These are phyloP conservation scores for Nothocercus julius DNA, from an alignment of 2,113 vertebrate genomes.

Conservation along the genomic window DNA sequence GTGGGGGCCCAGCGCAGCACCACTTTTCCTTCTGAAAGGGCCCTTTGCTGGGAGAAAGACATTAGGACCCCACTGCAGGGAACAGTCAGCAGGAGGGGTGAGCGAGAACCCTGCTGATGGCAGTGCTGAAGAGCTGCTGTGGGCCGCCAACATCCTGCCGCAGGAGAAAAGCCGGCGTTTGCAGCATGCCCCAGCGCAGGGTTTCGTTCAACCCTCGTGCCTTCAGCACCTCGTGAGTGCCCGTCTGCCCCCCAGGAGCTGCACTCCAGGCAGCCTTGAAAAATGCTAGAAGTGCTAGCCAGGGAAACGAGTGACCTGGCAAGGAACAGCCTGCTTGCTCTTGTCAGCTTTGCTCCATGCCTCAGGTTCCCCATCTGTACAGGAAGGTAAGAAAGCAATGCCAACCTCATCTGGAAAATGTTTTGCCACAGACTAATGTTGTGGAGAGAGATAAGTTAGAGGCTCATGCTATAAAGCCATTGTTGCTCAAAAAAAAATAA, in stretches of 20 bases:
- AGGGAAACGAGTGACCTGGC: neutral
- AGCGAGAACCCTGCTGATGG: slow-evolving; percentile 79
- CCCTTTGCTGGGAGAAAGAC: neutral
- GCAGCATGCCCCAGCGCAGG: neutral
- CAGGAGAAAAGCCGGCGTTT: neutral
- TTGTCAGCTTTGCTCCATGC: no score
- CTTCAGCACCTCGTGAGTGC: neutral
- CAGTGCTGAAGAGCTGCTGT: neutral
- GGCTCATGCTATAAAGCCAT: neutral
- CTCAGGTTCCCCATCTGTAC: no score
- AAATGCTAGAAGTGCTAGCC: neutral
- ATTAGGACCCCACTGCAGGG: neutral
- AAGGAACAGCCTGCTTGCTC: no score
- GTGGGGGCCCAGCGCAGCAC: neutral
- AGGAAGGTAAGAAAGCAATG: no score
- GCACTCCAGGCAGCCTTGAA: neutral
- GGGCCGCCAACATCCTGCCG: neutral
- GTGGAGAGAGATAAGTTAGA: neutral
- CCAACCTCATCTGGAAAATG: no score
- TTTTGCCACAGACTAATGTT: no score
- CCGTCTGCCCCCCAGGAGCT: neutral
- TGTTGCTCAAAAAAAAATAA: neutral
- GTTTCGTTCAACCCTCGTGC: neutral
- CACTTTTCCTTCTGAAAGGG: neutral
- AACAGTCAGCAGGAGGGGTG: slow-evolving; percentile 45